Evolutionary conservation across 2,113 vertebrate species (phyloP), one percentile per base, ranked within the genome.

Genomic region (Tylochromis polylepis): DNA sequence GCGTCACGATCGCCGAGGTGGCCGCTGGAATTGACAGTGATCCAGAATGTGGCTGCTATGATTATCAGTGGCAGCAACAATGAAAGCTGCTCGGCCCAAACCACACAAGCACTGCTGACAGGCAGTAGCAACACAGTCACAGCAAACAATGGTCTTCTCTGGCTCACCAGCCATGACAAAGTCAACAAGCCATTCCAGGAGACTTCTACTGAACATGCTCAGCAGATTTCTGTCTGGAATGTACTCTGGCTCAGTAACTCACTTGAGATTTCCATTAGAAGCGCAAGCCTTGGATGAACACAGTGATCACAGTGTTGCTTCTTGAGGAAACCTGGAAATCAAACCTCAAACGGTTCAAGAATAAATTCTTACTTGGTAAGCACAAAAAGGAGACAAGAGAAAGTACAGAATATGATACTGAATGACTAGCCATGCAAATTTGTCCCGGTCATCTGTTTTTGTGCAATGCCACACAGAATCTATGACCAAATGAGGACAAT

Each of bases 71-170:
- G 85, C 90, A 86, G 86, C 56, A 65, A 88, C 91, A 83, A 92
- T 90, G 67, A 85, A 91, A 86, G 59, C 70, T 27, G 67, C 80
- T 81, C 46, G n/a, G 89, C 79, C 78, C 65, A 81, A 78, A 83
- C 55, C 24, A 81, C 81, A 81, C 51, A 84, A 85, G 77, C 84
- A 62, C 82, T 87, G 87, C 93, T 92, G 90, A 94, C 87, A 82
- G 80, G 46, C 90, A 86, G 87, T 85, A 75, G 92, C 94, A 95
- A 93, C 89, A 90, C 83, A 87, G 86, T 90, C 90, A 87, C 85
- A 90, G 58, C 85, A 90, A 94, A 96, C 92, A 93, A 91, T 87
- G 82, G 90, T 88, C 82, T 85, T 87, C 87, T 85, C 75, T 55
- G 34, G 86, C 84, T 53, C 77, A 89, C 41, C 79, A 87, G 78